phyloP scores from a whole-genome alignment of 1,140 invertebrate species.

The Apis florea region DNA sequence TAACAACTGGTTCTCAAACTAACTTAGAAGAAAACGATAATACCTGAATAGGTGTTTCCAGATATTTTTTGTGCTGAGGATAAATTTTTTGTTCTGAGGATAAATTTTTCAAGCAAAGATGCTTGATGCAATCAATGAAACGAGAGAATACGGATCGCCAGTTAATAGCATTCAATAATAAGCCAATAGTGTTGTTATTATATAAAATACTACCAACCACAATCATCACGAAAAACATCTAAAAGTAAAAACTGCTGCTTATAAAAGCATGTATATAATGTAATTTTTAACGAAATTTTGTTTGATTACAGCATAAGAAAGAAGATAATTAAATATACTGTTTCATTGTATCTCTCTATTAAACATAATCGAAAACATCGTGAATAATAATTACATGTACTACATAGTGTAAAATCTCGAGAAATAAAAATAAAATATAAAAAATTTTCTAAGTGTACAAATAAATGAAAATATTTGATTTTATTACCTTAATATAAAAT shows the following conservation, averaged over 20 bases:
- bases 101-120: slow-evolving; percentile 58
- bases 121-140: slow-evolving; percentile 66
- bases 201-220: slow-evolving; percentile 75
- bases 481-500: slow-evolving; percentile 86
- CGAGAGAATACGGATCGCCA: slow-evolving; percentile 67
- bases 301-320: slow-evolving; percentile 1
- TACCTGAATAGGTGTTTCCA: slow-evolving; percentile 74
- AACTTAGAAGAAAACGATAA: slow-evolving; percentile 42
- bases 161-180: slow-evolving; percentile 70
- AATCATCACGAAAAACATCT: slow-evolving; percentile 76
- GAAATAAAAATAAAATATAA: slow-evolving; percentile 19
- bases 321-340: neutral
- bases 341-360: neutral
- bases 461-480: neutral
- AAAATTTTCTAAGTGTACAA: neutral
- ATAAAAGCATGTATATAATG: slow-evolving; percentile 30
- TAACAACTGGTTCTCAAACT: slow-evolving; percentile 33
- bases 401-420: neutral
- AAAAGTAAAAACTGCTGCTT: slow-evolving; percentile 69
- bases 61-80: slow-evolving; percentile 68
- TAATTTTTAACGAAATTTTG: neutral
- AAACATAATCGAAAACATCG: neutral
- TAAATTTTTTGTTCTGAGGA: slow-evolving; percentile 62
- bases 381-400: neutral
- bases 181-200: slow-evolving; percentile 73